Evolutionary conservation across 2,113 vertebrate genomes (phyloP).

Genomic region (Hiodon tergisus): DNA sequence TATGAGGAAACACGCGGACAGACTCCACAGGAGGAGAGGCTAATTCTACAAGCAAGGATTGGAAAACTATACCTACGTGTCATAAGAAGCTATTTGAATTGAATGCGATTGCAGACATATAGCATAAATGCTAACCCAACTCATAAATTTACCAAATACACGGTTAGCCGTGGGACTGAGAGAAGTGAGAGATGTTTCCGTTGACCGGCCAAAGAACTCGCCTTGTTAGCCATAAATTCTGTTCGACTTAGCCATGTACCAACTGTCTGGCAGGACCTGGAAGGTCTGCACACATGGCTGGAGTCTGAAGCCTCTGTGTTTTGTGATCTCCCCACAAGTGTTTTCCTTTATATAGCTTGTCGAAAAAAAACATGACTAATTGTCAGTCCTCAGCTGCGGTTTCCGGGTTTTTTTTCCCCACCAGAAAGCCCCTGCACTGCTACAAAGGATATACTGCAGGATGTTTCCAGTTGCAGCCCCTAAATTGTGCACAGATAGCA

Average conservation of each 20-base stretch:
- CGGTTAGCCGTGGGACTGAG: background rate
- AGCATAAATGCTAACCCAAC: background rate
- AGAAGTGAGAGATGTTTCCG: conserved; percentile 19
- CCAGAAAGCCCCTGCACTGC: conserved; percentile 7
- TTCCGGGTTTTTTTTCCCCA: background rate
- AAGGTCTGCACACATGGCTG: background rate
- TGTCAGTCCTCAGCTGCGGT: background rate
- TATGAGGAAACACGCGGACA: no score
- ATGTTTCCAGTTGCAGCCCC: conserved; percentile 13
- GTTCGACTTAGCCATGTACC: background rate
- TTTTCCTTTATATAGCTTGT: conserved; percentile 17
- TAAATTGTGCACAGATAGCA: conserved; percentile 12
- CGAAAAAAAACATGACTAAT: conserved; percentile 16
- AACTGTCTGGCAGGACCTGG: background rate
- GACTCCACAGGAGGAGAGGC: no score
- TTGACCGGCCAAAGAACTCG: background rate
- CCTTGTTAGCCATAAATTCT: background rate
- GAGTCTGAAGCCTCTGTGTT: background rate
- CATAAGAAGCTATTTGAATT: conserved; percentile 14
- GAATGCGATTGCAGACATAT: background rate
- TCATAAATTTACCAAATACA: conserved; percentile 13
- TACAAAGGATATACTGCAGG: background rate
- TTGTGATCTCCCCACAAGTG: conserved; percentile 11
- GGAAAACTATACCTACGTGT: background rate
- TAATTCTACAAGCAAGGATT: no score